Base-by-base conservation (phyloP, 1,140 invertebrate genomes). In the Drosophila kanapiae region DNA sequence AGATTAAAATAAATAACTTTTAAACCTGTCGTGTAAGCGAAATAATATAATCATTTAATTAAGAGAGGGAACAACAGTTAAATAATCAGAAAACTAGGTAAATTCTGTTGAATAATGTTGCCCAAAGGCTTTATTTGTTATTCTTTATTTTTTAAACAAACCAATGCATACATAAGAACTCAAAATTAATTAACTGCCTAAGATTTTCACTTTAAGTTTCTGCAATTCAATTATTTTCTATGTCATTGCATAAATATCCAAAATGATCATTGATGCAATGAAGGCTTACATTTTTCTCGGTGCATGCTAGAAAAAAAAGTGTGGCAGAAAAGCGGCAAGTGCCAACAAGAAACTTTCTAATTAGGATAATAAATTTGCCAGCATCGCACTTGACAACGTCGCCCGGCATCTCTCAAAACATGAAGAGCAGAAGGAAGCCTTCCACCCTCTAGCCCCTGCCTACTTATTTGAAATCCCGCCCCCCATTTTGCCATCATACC, bases 361-460 rank as follows among this genome's bases (percentile, higher is more conserved):
- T 92, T 92, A 91, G 91, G 77, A 76, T 91, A 82, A 92, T 92
- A 92, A 92, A 92, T 92, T 92, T 91, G 61, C 63, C 72, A 82
- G 76, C 78, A 69, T 74, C 81, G 81, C 78, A 85, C 78, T 81
- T 90, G 85, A 90, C 81, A 88, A 77, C 77, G 69, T 81, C 78
- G 78, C 67, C 80, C 40, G 60, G 68, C 75, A 85, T 68, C 69
- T 76, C 64, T 75, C 59, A 83, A 61, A 82, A 75, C 84, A 82
- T 75, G 82, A 76, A 69, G 63, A 79, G 49, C 76, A 77, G 78
- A 80, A 78, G 82, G 42, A 67, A 35, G 16, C 11, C 31, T 38
- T 31, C 27, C 16, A 18, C 10, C 62, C 29, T 7, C 45, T 43
- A n/a, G n/a, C 10, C 6, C 10, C 16, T 23, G 11, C 13, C 33